phyloP scores from a whole-genome alignment of 2,113 vertebrate species.

The Poicephalus gulielmi region DNA sequence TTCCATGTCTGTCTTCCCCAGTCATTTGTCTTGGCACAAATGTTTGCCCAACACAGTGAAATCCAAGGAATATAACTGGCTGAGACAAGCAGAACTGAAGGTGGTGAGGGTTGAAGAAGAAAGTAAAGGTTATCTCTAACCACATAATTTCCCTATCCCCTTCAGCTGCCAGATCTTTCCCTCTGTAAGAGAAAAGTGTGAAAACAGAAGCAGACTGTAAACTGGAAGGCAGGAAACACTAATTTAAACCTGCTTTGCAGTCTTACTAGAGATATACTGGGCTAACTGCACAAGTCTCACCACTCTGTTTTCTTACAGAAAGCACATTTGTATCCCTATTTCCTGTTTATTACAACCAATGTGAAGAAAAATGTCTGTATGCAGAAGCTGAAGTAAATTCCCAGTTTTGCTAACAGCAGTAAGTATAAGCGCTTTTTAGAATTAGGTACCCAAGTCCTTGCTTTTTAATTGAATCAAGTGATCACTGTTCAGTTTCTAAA shows the following conservation, averaged over 20 bases:
- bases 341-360: not conserved
- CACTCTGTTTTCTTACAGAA: not conserved
- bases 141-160: not conserved
- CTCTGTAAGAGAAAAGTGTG: not conserved
- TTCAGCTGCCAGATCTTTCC: not conserved
- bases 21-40: not conserved
- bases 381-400: not conserved
- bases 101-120: not conserved
- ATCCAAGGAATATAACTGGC: not conserved
- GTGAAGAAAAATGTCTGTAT: not conserved
- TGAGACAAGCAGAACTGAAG: not conserved
- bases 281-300: not conserved
- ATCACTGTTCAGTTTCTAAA: not conserved
- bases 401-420: not conserved
- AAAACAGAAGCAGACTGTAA: not conserved
- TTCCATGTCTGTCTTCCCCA: not conserved
- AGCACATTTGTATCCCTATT: not conserved
- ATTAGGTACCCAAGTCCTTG: not conserved
- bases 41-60: not conserved
- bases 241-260: not conserved
- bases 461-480: not conserved
- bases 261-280: not conserved
- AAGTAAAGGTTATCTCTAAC: not conserved
- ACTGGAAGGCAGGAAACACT: not conserved
- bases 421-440: not conserved